Evolutionary conservation across 1,140 invertebrate species (phyloP).

Genomic region (Sogatella furcifera): DNA sequence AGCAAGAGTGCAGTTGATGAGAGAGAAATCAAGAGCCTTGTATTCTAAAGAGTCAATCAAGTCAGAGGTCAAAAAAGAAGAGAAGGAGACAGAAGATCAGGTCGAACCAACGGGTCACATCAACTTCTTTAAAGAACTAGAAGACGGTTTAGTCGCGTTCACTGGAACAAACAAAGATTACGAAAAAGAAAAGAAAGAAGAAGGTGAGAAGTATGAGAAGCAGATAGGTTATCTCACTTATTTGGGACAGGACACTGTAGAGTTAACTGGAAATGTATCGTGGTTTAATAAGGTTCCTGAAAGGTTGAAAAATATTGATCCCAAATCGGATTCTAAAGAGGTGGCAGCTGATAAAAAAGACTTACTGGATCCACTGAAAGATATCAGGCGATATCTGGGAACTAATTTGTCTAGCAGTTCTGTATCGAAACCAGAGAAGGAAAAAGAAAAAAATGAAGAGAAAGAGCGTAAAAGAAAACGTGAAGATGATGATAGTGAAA

Average conservation of each 20-base stretch:
- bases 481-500: slow-evolving; percentile 23
- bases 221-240: slow-evolving; percentile 94
- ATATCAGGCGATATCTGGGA: slow-evolving; percentile 49
- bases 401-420: slow-evolving; percentile 19
- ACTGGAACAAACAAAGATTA: slow-evolving; percentile 72
- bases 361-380: slow-evolving; percentile 59
- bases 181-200: slow-evolving; percentile 82
- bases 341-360: slow-evolving; percentile 46
- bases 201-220: slow-evolving; percentile 94
- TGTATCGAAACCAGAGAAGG: slow-evolving; percentile 20
- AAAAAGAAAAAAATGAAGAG: slow-evolving; percentile 35
- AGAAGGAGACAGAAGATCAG: slow-evolving; percentile 12
- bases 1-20: slow-evolving; percentile 63
- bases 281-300: slow-evolving; percentile 69
- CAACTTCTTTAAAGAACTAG: slow-evolving; percentile 85
- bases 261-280: slow-evolving; percentile 63
- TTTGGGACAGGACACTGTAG: slow-evolving; percentile 86
- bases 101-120: slow-evolving; percentile 48
- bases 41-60: slow-evolving; percentile 30
- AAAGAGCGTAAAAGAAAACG: slow-evolving; percentile 30
- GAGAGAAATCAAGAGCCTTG: slow-evolving; percentile 45
- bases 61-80: slow-evolving; percentile 25
- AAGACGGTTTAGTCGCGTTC: slow-evolving; percentile 51
- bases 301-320: slow-evolving; percentile 25
- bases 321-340: slow-evolving; percentile 40